Evolutionary conservation across 2,888 invertebrate genomes (phyloP), one percentile per base, ranked within the genome.

Genomic region (Dynastes tityus): DNA sequence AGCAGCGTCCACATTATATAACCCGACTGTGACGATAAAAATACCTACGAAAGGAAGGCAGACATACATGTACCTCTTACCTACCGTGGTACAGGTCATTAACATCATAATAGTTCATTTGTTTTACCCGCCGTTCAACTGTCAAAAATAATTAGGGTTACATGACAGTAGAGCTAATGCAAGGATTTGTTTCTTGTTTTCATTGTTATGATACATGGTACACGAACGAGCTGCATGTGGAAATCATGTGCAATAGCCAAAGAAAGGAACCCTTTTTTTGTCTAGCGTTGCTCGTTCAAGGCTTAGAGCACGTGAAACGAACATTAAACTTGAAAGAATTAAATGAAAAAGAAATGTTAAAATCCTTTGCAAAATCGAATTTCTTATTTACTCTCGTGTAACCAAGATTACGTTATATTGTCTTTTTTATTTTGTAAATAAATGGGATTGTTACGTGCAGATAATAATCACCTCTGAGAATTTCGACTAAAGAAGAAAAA

Each of bases 121-220:
- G 79, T 79, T 79, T 78, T 76, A 79, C 76, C 67, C 75, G 70
- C 70, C 70, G 78, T 63, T 64, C 68, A 73, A 61, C 78, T 78
- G 79, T 79, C 79, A 79, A 79, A 79, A 79, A 79, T 79, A 79
- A 79, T 79, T 79, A 76, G 76, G 53, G 45, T 73, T 73, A 73
- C 73, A 73, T 73, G 73, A 73, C 73, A 73, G 73, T 73, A 73
- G 73, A 73, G 73, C 73, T 73, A 73, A 73, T 73, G 58, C 73
- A 73, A 61, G 73, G 73, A 73, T 73, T 73, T 73, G 73, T 73
- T 73, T 61, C 73, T 73, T 73, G 73, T 73, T 73, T 73, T 73
- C 73, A 61, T 73, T 61, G 61, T 73, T 73, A 73, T 73, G 73
- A 73, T 73, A 73, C 61, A 73, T 40, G 73, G 58, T 61, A 40